Evolutionary conservation across 2,888 invertebrate species (phyloP), one percentile per base, ranked within the genome.

Genomic region (Agrotis puta): DNA sequence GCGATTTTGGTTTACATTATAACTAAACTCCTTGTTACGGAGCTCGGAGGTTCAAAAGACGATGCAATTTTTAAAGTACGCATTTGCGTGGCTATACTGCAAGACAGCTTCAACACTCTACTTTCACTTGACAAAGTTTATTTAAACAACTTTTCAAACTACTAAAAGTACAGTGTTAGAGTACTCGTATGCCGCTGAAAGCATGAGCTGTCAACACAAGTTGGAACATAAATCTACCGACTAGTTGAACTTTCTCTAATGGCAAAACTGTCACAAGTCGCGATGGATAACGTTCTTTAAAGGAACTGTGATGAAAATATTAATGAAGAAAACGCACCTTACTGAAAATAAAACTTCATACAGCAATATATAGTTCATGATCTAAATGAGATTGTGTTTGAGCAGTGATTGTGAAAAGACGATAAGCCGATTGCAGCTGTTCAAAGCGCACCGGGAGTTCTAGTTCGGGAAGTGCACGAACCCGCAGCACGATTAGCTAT

Each of bases 241-340:
- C 54, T 48, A 65, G 54, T 54, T 59, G 39, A 65, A 65, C 47
- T 74, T 73, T 51, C 47, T 72, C 24, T 74, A 74, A 43, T 74
- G 27, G 74, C 7, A 20, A 66, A 66, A 61, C 66, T 74, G 58
- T 56, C 64, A 72, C 53, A 56, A 74, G 59, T 65, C 14, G 54
- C 43, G 53, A 65, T 39, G 33, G 18, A 64, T 47, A 45, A 45
- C 16, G 33, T 47, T 50, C n/a, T 62, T 33, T 33, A 62, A n/a
- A 50, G 2, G 20, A 48, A 56, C n/a, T 18, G n/a, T 20, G 39
- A 43, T 43, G 4, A 18, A 68, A 39, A 50, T 43, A 70, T 57
- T 57, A 24, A 57, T 24, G n/a, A 14, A 16, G 9, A 43, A 69
- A n/a, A 18, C 6, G 22, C 3, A 4, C 24, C 7, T 11, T n/a